Base-by-base conservation (phyloP, 2,797 vertebrate genomes). In the Rhinogobio ventralis region DNA sequence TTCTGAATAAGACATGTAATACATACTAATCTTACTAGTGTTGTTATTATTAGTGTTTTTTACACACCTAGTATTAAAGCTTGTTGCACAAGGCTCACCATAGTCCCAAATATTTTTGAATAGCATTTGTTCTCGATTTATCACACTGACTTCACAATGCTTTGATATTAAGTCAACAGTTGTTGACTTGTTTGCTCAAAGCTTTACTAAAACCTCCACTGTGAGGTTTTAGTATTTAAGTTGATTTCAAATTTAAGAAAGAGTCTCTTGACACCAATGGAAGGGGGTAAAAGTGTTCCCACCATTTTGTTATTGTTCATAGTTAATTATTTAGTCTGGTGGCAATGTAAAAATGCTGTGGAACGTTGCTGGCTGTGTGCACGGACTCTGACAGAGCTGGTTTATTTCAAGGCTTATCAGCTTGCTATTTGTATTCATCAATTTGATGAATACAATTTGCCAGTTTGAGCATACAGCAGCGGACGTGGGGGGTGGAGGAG, bases 371-470 rank as follows among this genome's bases (percentile, higher is more conserved):
- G 28, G 28, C 7, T 23, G 7, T 72, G 53, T 64, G 57, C 33
- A 9, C 33, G 66, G 39, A 72, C 49, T 51, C 36, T 42, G 19
- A 23, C 36, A 11, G 45, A 67, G 39, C 51, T 51, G 30, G 45
- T 64, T 36, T 60, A 68, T 62, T 62, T 79, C 68, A 68, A 81
- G 25, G 8, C 77, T 82, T 64, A 78, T 46, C 71, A 78, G 57
- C 30, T 46, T 7, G 19, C n/a, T 75, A 76, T 85, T 81, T 71
- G 76, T 85, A 77, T 87, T 85, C 69, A 73, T 81, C 83, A 77
- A 82, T 46, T 64, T 77, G 76, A 42, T 42, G 39, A 81, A 42
- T 42, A 42, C 39, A 42, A 42, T 42, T 42, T 9, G 77, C 36
- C 46, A 81, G 73, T 82, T 81, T 74, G 57, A 67, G 46, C 20